Evolutionary conservation across 2,797 vertebrate species (phyloP).

Genomic region (Lepus townsendii): DNA sequence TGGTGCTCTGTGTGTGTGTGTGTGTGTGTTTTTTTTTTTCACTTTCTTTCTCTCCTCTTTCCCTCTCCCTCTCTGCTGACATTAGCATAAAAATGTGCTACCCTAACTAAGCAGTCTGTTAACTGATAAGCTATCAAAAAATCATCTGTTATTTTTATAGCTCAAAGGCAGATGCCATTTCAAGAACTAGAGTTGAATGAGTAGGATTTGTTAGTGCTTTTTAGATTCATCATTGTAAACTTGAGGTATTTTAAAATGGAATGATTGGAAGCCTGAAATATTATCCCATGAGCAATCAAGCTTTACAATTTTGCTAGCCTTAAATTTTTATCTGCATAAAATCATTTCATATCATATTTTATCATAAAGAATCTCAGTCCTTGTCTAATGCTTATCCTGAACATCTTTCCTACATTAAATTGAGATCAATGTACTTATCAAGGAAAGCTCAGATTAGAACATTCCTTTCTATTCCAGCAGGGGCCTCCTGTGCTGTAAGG

Average conservation of each 20-base stretch:
- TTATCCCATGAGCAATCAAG: conserved; percentile 88
- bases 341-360: conserved; percentile 84
- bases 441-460: conserved; percentile 83
- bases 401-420: conserved; percentile 84
- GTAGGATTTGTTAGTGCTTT: conserved; percentile 88
- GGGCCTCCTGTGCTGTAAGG: conserved; percentile 75
- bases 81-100: conserved; percentile 92
- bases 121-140: conserved; percentile 93
- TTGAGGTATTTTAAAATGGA: conserved; percentile 90
- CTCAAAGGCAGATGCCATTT: conserved; percentile 92
- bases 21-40: conserved; percentile 73
- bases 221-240: conserved; percentile 89
- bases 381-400: conserved; percentile 79
- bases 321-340: conserved; percentile 85
- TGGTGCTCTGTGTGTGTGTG: conserved; percentile 37
- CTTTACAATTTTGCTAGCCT: conserved; percentile 85
- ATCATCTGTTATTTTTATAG: conserved; percentile 93
- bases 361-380: conserved; percentile 84
- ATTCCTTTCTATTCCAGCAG: conserved; percentile 85
- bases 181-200: conserved; percentile 90
- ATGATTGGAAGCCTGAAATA: conserved; percentile 88
- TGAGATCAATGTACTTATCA: conserved; percentile 86
- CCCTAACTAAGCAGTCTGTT: conserved; percentile 93
- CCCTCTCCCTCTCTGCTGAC: conserved; percentile 86
- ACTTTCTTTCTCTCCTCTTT: conserved; percentile 82